A percentile compares a stretch with the other conserved stretches of the same genome.
Conservation (phyloP, 2,797 vertebrate species). For the Leptodactylus fallax region DNA sequence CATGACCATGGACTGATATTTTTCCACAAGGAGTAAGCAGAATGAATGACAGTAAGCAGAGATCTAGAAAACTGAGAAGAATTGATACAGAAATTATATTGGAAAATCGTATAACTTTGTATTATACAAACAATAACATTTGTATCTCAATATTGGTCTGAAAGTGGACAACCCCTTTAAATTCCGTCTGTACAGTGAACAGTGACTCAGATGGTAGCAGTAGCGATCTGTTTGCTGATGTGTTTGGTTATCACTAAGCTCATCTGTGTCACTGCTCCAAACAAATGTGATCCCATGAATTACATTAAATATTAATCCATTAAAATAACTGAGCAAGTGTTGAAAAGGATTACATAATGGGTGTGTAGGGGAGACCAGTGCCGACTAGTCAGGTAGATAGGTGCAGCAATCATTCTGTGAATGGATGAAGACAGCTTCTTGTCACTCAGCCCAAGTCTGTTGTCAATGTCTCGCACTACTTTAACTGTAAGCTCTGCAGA, state of each 20-base stretch:
- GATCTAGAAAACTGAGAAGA: no score
- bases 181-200: neutral
- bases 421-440: slow-evolving; percentile 33
- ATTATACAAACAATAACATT: no score
- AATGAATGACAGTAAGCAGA: no score
- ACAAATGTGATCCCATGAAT: slow-evolving; percentile 41
- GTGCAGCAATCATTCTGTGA: slow-evolving; percentile 17
- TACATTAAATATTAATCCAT: slow-evolving; percentile 35
- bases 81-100: no score
- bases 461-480: neutral
- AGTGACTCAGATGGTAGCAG: neutral
- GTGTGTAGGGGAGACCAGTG: slow-evolving; percentile 41
- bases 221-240: neutral
- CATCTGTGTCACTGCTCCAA: slow-evolving; percentile 1
- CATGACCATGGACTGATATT: no score
- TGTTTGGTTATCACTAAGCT: slow-evolving; percentile 22
- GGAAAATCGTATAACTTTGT: no score
- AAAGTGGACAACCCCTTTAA: neutral
- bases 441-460: slow-evolving; percentile 29
- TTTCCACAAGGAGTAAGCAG: no score
- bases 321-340: slow-evolving; percentile 48
- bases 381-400: slow-evolving; percentile 41
- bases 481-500: neutral
- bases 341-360: slow-evolving; percentile 48
- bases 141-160: no score